Evolutionary conservation across 1,140 invertebrate genomes (phyloP).

Genomic region (Trichonephila clavata): DNA sequence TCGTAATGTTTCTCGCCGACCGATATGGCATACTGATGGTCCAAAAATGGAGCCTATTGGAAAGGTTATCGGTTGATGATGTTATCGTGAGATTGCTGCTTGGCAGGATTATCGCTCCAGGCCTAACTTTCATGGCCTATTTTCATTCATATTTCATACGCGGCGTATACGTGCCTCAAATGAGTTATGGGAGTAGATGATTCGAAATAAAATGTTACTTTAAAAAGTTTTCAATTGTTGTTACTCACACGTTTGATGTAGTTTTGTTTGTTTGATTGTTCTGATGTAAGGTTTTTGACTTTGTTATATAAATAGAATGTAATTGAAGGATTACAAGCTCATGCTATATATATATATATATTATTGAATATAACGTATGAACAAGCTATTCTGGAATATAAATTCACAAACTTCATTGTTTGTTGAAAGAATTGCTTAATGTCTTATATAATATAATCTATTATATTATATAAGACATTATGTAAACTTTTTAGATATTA

Average conservation of each 20-base stretch:
- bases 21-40: constrained; percentile 43
- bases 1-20: constrained; percentile 42
- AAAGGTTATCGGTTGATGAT: constrained; percentile 56
- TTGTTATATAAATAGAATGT: no score
- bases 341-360: no score
- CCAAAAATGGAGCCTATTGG: constrained; percentile 33
- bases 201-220: constrained; percentile 6
- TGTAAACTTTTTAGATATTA: no score
- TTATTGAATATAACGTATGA: no score
- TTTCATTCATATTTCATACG: constrained; percentile 28
- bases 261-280: no score
- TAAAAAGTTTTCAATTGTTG: neutral
- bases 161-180: neutral
- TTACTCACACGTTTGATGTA: neutral
- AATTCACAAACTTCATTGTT: no score
- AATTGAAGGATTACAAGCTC: no score
- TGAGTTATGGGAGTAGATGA: neutral
- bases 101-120: constrained; percentile 31
- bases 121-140: constrained; percentile 18
- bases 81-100: constrained; percentile 4
- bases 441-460: no score
- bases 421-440: no score
- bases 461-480: no score
- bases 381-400: no score
- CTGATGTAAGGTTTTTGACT: no score